These are phyloP conservation scores for Hylaeus volcanicus DNA, from an alignment of 1,140 invertebrate species.

Conservation along the genomic window DNA sequence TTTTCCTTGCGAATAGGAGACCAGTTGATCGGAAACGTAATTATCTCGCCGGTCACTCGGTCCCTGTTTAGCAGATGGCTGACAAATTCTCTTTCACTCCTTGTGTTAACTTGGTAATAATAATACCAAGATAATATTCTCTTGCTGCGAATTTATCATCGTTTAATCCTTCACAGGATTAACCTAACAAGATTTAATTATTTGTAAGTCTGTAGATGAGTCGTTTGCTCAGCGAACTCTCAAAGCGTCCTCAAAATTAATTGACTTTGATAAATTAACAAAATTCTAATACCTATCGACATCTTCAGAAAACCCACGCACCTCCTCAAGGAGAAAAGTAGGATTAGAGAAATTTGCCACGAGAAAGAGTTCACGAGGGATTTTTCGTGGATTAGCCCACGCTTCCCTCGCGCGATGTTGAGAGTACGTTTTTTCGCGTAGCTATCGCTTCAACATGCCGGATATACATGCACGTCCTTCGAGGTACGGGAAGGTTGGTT, in stretches of 20 bases:
- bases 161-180: no score
- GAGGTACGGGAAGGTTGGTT: constrained; percentile 1
- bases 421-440: constrained; percentile 14
- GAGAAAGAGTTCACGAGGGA: constrained; percentile 19
- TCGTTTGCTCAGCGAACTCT: no score
- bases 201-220: no score
- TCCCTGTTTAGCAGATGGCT: not conserved
- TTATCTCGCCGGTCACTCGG: not conserved
- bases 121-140: no score
- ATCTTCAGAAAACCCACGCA: not conserved
- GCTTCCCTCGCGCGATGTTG: not conserved
- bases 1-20: not conserved
- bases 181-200: no score
- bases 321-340: no score
- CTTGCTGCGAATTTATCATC: no score
- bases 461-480: constrained; percentile 23
- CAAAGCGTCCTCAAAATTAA: no score
- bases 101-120: no score
- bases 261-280: no score
- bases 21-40: not conserved
- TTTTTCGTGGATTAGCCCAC: constrained; percentile 49
- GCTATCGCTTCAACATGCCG: constrained; percentile 25
- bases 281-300: no score
- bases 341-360: not conserved
- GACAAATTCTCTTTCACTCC: no score